These are phyloP conservation scores for Malaclemys terrapin DNA, from an alignment of 2,113 vertebrate species.

Conservation along the genomic window DNA sequence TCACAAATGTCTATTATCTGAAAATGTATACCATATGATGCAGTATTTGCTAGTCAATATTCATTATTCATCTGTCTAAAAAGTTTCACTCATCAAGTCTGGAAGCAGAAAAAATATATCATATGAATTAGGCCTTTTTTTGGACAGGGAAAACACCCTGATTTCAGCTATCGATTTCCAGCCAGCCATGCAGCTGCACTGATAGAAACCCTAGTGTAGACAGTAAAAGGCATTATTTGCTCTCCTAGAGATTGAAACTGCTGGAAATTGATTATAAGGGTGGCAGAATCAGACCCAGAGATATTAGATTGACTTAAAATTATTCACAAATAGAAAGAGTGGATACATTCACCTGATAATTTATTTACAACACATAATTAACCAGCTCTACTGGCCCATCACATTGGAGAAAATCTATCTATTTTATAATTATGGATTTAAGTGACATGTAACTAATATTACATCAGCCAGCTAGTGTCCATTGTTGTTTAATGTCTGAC, in stretches of 20 bases:
- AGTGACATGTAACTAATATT: constrained; percentile 50
- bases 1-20: neutral
- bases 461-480: neutral
- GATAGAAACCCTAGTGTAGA: neutral
- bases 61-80: neutral
- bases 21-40: fast-evolving
- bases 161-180: neutral
- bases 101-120: neutral
- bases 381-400: constrained; percentile 21
- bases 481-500: constrained; percentile 41
- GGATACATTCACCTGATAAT: neutral
- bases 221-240: fast-evolving
- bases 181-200: neutral
- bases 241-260: neutral
- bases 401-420: neutral
- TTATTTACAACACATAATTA: neutral
- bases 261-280: neutral
- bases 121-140: neutral
- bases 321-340: neutral
- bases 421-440: constrained; percentile 51
- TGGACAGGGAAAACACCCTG: neutral
- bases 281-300: fast-evolving
- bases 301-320: fast-evolving
- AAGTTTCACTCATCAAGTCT: neutral
- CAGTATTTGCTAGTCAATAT: neutral